Evolutionary conservation across 2,888 invertebrate species (phyloP).

Genomic region (Syrista parreyssii): DNA sequence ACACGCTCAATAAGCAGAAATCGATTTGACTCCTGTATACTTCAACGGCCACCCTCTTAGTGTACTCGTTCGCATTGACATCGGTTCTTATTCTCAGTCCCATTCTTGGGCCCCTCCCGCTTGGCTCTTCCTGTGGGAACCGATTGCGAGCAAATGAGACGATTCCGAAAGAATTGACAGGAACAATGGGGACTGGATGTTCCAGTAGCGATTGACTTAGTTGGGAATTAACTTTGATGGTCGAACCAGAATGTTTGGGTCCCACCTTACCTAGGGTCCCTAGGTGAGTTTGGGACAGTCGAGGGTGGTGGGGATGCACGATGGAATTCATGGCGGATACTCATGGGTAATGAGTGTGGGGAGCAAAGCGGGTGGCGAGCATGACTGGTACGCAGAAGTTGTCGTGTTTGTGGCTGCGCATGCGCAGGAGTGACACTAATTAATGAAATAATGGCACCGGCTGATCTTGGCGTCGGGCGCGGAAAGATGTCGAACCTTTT

Average conservation of each 20-base stretch:
- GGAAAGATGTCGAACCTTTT: slow-evolving; percentile 53
- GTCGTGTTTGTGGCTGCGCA: slow-evolving; percentile 45
- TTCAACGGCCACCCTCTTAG: slow-evolving; percentile 14
- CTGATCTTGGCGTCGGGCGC: slow-evolving; percentile 34
- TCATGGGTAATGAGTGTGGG: background rate
- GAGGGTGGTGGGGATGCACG: background rate
- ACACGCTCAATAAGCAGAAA: slow-evolving; percentile 30
- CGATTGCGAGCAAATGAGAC: slow-evolving; percentile 29
- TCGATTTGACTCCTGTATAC: slow-evolving; percentile 29
- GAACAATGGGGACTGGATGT: background rate
- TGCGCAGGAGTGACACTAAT: slow-evolving; percentile 54
- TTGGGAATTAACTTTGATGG: background rate
- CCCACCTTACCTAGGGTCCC: background rate
- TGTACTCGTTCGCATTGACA: background rate
- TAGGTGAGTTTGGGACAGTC: background rate
- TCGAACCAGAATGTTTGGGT: background rate
- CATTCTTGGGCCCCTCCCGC: background rate
- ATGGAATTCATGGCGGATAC: background rate
- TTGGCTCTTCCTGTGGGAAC: background rate
- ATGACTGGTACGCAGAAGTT: slow-evolving; percentile 41
- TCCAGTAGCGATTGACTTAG: background rate
- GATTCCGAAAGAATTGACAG: slow-evolving; percentile 11
- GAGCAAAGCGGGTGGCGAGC: slow-evolving; percentile 25
- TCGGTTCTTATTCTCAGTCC: background rate
- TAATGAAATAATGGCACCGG: slow-evolving; percentile 58